These are phyloP conservation scores for Nyctereutes procyonoides DNA, from an alignment of 2,113 vertebrate species.

Conservation along the genomic window DNA sequence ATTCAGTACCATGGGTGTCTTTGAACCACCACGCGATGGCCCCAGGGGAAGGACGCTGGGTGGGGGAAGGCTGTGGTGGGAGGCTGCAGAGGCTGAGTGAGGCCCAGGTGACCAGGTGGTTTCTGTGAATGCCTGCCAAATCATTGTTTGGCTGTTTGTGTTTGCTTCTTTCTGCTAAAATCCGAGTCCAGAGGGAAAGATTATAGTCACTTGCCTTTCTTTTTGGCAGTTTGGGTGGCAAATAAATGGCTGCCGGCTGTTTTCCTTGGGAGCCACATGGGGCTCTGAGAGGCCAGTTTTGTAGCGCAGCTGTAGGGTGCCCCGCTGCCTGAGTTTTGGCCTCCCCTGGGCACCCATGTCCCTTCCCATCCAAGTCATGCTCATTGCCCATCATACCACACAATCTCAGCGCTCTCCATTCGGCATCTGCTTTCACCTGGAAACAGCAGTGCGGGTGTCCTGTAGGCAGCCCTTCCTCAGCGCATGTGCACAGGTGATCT, in stretches of 20 bases:
- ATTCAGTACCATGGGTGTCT: neutral
- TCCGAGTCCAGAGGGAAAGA: neutral
- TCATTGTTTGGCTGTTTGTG: neutral
- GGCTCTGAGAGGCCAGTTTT: neutral
- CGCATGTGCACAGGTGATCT: fast-evolving
- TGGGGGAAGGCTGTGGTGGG: neutral
- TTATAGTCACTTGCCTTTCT: neutral
- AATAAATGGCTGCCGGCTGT: neutral
- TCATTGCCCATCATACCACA: fast-evolving
- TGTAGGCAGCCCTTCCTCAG: fast-evolving
- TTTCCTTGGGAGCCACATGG: fast-evolving
- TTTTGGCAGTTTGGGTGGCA: neutral
- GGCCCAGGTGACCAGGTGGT: fast-evolving
- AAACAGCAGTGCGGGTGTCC: fast-evolving
- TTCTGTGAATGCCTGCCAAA: neutral
- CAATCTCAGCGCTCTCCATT: neutral
- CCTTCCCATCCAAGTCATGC: fast-evolving
- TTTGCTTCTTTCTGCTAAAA: neutral
- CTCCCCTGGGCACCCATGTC: fast-evolving
- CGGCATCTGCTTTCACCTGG: neutral
- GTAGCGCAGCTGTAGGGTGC: neutral
- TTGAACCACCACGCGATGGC: neutral
- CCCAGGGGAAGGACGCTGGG: no score
- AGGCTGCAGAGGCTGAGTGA: neutral
- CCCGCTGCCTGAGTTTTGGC: neutral